A percentile compares a stretch with the other conserved stretches of the same genome.
Evolutionary conservation across 2,888 invertebrate genomes (phyloP).

Genomic region (Pheosia tremula): DNA sequence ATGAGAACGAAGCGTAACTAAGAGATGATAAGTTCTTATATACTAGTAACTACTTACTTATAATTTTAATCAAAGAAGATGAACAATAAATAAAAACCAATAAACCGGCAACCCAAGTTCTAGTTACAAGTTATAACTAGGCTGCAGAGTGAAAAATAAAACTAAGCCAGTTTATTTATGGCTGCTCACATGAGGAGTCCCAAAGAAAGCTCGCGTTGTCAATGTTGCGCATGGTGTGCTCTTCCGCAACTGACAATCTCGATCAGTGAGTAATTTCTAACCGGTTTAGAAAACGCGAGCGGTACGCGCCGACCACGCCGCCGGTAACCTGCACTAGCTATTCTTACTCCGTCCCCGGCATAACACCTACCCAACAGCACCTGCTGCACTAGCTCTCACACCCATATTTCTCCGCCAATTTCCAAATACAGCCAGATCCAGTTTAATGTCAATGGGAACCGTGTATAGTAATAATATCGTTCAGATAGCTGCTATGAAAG

Average conservation of each 20-base stretch:
- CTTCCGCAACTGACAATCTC: constrained; percentile 80
- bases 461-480: background rate
- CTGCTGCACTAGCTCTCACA: constrained; percentile 62
- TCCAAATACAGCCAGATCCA: constrained; percentile 46
- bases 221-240: constrained; percentile 68
- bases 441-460: constrained; percentile 14
- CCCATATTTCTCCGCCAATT: constrained; percentile 55
- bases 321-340: constrained; percentile 47
- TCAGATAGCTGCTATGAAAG: background rate
- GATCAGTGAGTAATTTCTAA: constrained; percentile 84
- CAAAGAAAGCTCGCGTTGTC: constrained; percentile 68
- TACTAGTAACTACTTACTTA: too few relatives aligned
- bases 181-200: constrained; percentile 17
- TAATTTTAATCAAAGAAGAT: background rate
- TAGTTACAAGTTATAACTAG: background rate
- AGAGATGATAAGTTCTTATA: too few relatives aligned
- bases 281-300: constrained; percentile 82
- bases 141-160: too few relatives aligned
- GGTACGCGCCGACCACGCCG: constrained; percentile 42
- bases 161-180: background rate
- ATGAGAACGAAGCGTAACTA: too few relatives aligned
- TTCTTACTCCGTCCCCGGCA: constrained; percentile 41
- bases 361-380: constrained; percentile 35
- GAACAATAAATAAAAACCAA: background rate
- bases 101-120: background rate